Conservation (phyloP, 2,113 vertebrate species). For the Zosterops lateralis region DNA sequence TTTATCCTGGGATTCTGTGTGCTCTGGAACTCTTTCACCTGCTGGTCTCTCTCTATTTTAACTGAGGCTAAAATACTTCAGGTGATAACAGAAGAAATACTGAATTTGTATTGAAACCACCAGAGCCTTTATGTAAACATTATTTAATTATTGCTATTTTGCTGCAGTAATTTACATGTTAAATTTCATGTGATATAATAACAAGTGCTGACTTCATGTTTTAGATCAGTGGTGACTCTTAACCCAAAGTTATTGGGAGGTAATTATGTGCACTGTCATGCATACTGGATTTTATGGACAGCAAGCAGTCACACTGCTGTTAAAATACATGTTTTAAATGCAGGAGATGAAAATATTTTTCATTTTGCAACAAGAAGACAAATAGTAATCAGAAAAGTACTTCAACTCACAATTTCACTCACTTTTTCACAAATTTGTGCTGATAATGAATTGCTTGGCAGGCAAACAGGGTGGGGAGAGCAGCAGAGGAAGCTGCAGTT, state of each 20-base stretch:
- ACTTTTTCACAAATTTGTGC: neutral
- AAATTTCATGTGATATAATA: neutral
- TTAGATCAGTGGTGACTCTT: neutral
- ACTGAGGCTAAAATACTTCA: neutral
- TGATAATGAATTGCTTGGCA: neutral
- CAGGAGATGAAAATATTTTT: neutral
- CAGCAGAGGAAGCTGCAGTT: neutral
- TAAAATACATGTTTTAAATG: neutral
- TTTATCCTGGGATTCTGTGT: rapidly evolving
- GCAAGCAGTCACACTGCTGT: neutral
- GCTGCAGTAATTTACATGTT: neutral
- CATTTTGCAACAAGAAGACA: neutral
- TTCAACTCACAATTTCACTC: neutral
- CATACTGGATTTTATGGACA: neutral
- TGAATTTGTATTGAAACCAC: neutral
- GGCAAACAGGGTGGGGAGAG: neutral
- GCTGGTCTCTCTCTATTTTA: neutral
- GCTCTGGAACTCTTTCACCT: neutral
- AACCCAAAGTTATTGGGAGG: neutral
- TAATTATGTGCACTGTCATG: neutral
- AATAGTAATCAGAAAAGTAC: neutral
- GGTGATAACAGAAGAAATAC: neutral
- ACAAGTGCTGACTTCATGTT: neutral
- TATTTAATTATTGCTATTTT: neutral
- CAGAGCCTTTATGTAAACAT: neutral